A percentile compares a stretch with the other conserved stretches of the same genome.
Evolutionary conservation across 2,113 vertebrate species (phyloP).

Genomic region (Lichenostomus cassidix): DNA sequence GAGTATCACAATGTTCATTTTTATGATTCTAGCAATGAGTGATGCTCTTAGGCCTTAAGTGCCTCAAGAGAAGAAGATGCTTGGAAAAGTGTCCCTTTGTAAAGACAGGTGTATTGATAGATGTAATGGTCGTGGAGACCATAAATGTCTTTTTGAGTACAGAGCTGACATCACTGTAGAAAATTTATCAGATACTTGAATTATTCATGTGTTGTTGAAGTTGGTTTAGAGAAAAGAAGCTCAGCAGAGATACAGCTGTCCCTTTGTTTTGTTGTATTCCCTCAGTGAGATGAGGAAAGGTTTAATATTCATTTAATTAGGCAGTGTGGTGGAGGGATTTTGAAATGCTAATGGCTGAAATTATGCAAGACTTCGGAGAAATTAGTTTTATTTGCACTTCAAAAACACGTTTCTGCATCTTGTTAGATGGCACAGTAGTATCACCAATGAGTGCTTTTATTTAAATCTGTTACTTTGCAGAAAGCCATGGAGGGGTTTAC

Average conservation of each 20-base stretch:
- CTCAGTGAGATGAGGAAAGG: constrained; percentile 46
- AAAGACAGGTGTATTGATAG: not conserved
- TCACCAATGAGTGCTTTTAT: not conserved
- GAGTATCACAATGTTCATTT: not conserved
- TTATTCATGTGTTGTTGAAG: constrained; percentile 46
- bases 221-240: constrained; percentile 25
- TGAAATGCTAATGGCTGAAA: constrained; percentile 60
- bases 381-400: constrained; percentile 61
- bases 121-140: not conserved
- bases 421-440: not conserved
- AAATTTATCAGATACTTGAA: constrained; percentile 31
- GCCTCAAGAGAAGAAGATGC: not conserved
- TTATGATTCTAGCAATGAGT: not conserved
- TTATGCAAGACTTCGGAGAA: constrained; percentile 45
- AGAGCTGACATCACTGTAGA: not conserved
- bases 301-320: constrained; percentile 67
- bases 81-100: not conserved
- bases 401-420: not conserved
- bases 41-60: not conserved
- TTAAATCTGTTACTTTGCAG: not conserved
- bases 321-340: constrained; percentile 24
- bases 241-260: constrained; percentile 57
- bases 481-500: not conserved
- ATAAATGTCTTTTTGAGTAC: not conserved
- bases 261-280: constrained; percentile 53